phyloP scores from a whole-genome alignment of 2,888 invertebrate genomes.

The Cantharis rustica region DNA sequence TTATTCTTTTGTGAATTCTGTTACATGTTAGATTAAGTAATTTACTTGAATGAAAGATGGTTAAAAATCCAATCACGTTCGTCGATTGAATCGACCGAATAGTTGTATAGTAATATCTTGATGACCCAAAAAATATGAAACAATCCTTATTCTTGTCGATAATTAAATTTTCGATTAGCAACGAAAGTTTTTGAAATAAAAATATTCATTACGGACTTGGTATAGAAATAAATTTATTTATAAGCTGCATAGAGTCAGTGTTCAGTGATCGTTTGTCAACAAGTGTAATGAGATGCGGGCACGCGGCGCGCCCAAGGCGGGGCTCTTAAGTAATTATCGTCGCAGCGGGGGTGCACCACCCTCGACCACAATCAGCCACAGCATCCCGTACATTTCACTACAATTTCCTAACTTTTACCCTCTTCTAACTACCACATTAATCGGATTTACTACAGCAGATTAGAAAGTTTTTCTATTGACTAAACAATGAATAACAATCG shows the following conservation, averaged over 20 bases:
- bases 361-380: slow-evolving; percentile 43
- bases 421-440: slow-evolving; percentile 12
- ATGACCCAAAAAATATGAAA: not conserved
- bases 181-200: not conserved
- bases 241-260: slow-evolving; percentile 30
- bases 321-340: slow-evolving; percentile 53
- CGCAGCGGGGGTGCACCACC: slow-evolving; percentile 49
- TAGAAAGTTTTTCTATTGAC: slow-evolving; percentile 12
- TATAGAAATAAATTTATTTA: slow-evolving; percentile 18
- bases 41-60: not conserved
- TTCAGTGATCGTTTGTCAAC: slow-evolving; percentile 54
- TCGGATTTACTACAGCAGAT: slow-evolving; percentile 15
- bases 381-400: slow-evolving; percentile 34
- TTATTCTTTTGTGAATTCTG: not conserved
- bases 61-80: not conserved
- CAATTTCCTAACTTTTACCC: slow-evolving; percentile 23
- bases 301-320: slow-evolving; percentile 55
- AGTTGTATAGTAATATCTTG: not conserved
- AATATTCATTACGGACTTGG: slow-evolving; percentile 13
- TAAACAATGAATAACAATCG: not conserved
- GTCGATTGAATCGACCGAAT: not conserved
- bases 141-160: not conserved
- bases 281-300: slow-evolving; percentile 58
- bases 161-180: not conserved
- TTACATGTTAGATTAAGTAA: not conserved